A percentile compares a stretch with the other conserved stretches of the same genome.
phyloP scores from a whole-genome alignment of 2,888 invertebrate genomes.

The Smittia sp. region DNA sequence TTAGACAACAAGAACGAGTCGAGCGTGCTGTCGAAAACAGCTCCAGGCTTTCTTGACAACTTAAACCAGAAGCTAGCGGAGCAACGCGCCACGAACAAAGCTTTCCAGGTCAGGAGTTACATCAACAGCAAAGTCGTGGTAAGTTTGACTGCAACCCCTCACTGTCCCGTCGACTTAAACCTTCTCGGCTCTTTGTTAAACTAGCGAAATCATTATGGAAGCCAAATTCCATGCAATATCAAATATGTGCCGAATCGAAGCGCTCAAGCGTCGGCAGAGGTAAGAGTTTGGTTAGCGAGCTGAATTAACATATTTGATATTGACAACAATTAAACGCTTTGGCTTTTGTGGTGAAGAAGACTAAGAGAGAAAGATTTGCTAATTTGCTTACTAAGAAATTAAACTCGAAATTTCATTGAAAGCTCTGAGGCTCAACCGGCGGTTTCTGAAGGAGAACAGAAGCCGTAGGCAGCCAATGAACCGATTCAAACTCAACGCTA shows the following conservation, averaged over 20 bases:
- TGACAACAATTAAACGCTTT: constrained; percentile 10
- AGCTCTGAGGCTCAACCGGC: too few relatives aligned
- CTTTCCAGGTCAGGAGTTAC: constrained; percentile 67
- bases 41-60: constrained; percentile 72
- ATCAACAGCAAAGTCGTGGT: constrained; percentile 72
- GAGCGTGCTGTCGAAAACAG: constrained; percentile 53
- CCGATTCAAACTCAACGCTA: not conserved
- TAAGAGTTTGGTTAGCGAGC: not conserved
- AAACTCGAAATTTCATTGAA: not conserved
- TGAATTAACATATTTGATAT: constrained; percentile 38
- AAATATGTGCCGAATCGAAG: constrained; percentile 35
- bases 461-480: too few relatives aligned
- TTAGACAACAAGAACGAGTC: constrained; percentile 51
- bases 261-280: constrained; percentile 13
- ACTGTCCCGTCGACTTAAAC: not conserved
- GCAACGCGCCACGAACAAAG: constrained; percentile 61
- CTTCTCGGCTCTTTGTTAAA: not conserved
- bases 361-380: not conserved
- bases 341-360: constrained; percentile 9
- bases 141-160: constrained; percentile 46
- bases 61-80: constrained; percentile 75
- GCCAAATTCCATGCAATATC: constrained; percentile 41
- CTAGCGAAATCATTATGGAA: constrained; percentile 22
- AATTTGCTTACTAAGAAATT: not conserved
- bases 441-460: too few relatives aligned